Percentiles rank a stretch among this genome's conserved stretches.
Evolutionary conservation across 2,888 invertebrate genomes (phyloP).

Genomic region (Crepidodera aurea): DNA sequence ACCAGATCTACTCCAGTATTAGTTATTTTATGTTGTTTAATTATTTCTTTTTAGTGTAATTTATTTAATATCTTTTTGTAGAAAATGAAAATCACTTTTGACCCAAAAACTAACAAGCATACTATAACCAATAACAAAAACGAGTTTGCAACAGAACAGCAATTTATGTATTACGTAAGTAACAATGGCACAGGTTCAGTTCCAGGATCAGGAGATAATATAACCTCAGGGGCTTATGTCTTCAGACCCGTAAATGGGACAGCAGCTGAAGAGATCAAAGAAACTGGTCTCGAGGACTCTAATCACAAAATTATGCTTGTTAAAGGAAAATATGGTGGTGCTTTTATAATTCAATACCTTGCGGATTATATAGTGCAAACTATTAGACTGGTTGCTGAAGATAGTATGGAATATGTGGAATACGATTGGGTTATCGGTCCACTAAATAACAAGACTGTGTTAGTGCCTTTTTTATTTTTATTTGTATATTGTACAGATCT

Average conservation of each 20-base stretch:
- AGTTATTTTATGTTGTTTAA: too few species aligned
- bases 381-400: slow-evolving; percentile 71
- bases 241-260: slow-evolving; percentile 72
- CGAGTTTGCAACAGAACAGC: slow-evolving; percentile 62
- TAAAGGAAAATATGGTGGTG: slow-evolving; percentile 51
- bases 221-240: slow-evolving; percentile 89
- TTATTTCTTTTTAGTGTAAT: too few species aligned
- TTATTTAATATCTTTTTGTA: neutral
- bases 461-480: slow-evolving; percentile 49
- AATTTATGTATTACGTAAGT: slow-evolving; percentile 76
- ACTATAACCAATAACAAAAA: neutral
- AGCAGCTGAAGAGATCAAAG: neutral
- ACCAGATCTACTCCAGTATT: too few species aligned
- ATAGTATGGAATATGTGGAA: slow-evolving; percentile 67
- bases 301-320: neutral
- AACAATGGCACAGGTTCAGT: slow-evolving; percentile 64
- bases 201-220: slow-evolving; percentile 62
- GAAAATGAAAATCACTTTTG: slow-evolving; percentile 61
- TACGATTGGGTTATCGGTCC: slow-evolving; percentile 82
- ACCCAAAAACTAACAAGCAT: slow-evolving; percentile 56
- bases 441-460: slow-evolving; percentile 67
- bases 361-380: slow-evolving; percentile 76
- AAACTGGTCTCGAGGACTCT: neutral
- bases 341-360: slow-evolving; percentile 70
- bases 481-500: neutral